phyloP scores from a whole-genome alignment of 2,888 invertebrate species.

The Saturnia pavonia region DNA sequence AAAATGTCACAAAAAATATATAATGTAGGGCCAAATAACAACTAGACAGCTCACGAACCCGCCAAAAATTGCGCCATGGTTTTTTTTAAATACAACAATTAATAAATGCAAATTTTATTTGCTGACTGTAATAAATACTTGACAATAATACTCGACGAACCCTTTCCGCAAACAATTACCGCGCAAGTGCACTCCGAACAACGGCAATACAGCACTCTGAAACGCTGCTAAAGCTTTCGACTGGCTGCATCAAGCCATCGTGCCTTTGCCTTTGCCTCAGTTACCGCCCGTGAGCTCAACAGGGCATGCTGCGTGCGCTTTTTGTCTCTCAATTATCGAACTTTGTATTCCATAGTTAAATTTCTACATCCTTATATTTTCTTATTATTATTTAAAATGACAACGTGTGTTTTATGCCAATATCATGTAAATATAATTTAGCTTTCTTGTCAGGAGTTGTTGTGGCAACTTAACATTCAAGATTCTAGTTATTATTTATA shows the following conservation, averaged over 20 bases:
- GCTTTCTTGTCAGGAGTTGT: too few species aligned
- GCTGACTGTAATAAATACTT: slow-evolving; percentile 57
- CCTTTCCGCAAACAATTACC: slow-evolving; percentile 81
- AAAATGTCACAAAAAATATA: too few species aligned
- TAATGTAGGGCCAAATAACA: too few species aligned
- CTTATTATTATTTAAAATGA: not conserved
- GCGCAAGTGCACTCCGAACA: slow-evolving; percentile 74
- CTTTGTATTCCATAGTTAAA: slow-evolving; percentile 21
- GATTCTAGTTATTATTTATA: too few species aligned
- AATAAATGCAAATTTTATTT: not conserved
- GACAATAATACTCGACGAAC: slow-evolving; percentile 74
- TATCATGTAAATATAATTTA: too few species aligned
- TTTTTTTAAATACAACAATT: too few species aligned
- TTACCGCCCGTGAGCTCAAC: slow-evolving; percentile 55
- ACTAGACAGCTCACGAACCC: too few species aligned
- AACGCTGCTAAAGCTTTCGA: slow-evolving; percentile 58
- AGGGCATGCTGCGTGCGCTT: slow-evolving; percentile 51
- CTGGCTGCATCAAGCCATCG: slow-evolving; percentile 66
- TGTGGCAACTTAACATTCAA: too few species aligned
- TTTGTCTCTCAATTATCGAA: slow-evolving; percentile 48
- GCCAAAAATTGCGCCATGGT: too few species aligned
- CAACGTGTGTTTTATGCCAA: too few species aligned
- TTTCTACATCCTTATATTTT: not conserved
- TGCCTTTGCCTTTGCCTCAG: slow-evolving; percentile 68
- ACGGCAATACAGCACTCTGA: slow-evolving; percentile 70